Evolutionary conservation across 2,797 vertebrate genomes (phyloP).

Genomic region (Paguma larvata): DNA sequence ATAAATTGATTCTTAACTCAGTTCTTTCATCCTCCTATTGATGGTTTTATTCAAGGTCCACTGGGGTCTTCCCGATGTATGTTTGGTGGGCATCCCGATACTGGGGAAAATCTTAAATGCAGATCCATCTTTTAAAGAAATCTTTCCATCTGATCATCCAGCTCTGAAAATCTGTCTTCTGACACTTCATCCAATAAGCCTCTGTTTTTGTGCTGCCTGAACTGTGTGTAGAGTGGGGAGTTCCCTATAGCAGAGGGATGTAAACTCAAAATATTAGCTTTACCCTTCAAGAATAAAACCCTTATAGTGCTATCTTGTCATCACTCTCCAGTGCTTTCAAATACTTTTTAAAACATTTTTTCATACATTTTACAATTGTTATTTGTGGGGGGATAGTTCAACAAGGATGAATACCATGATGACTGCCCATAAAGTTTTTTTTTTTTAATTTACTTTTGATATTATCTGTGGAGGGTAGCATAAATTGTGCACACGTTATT

Average conservation of each 20-base stretch:
- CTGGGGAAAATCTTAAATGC: background rate
- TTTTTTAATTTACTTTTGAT: background rate
- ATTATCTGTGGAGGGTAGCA: background rate
- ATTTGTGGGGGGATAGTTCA: background rate
- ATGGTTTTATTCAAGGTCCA: background rate
- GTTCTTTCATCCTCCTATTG: background rate
- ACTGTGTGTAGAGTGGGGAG: background rate
- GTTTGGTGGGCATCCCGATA: too few relatives aligned
- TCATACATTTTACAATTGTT: background rate
- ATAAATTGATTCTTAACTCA: background rate
- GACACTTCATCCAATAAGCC: background rate
- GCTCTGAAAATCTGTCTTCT: background rate
- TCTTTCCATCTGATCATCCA: background rate
- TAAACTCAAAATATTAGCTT: background rate
- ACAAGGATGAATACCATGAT: background rate
- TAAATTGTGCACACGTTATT: background rate
- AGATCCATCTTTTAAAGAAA: background rate
- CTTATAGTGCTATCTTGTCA: background rate
- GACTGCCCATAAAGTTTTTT: background rate
- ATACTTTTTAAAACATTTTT: background rate
- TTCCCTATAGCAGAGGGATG: background rate
- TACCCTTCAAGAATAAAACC: background rate
- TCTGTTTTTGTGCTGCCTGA: background rate
- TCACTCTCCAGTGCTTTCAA: background rate
- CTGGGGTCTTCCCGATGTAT: background rate